These are phyloP conservation scores for Eugnorisma glareosa DNA, from an alignment of 2,888 invertebrate genomes.

Conservation along the genomic window DNA sequence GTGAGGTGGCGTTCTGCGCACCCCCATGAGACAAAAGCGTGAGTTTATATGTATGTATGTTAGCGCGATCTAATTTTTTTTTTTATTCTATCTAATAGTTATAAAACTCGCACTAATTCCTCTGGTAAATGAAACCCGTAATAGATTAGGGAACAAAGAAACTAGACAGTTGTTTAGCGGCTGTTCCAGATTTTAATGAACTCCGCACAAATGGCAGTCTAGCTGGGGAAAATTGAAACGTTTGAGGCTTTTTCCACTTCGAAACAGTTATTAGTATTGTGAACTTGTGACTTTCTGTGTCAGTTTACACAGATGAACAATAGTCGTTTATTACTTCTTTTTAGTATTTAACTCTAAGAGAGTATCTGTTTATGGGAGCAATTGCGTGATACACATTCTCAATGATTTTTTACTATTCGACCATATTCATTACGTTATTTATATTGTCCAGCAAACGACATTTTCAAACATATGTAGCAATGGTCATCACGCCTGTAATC, in stretches of 20 bases:
- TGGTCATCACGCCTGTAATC: no score
- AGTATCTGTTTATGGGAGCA: not conserved
- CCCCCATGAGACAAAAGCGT: no score
- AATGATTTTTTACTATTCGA: not conserved
- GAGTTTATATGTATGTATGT: no score
- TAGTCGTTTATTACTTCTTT: not conserved
- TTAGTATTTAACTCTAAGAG: not conserved
- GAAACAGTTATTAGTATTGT: slow-evolving; percentile 18
- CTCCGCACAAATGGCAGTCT: slow-evolving; percentile 11
- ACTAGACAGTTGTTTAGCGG: not conserved
- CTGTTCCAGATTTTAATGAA: slow-evolving; percentile 46
- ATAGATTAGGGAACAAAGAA: slow-evolving; percentile 9
- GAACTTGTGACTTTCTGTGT: slow-evolving; percentile 11
- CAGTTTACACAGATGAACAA: not conserved
- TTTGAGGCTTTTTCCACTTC: slow-evolving; percentile 14
- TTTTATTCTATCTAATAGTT: not conserved
- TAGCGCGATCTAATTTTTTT: no score
- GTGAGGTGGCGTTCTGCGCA: no score
- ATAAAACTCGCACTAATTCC: not conserved
- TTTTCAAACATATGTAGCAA: not conserved
- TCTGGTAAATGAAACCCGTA: not conserved
- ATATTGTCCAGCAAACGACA: not conserved
- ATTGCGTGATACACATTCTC: not conserved
- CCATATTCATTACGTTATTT: not conserved
- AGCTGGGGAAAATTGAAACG: slow-evolving; percentile 29